A percentile compares a stretch with the other conserved stretches of the same genome.
phyloP scores from a whole-genome alignment of 2,888 invertebrate species.

The Eupithecia pulchellata region DNA sequence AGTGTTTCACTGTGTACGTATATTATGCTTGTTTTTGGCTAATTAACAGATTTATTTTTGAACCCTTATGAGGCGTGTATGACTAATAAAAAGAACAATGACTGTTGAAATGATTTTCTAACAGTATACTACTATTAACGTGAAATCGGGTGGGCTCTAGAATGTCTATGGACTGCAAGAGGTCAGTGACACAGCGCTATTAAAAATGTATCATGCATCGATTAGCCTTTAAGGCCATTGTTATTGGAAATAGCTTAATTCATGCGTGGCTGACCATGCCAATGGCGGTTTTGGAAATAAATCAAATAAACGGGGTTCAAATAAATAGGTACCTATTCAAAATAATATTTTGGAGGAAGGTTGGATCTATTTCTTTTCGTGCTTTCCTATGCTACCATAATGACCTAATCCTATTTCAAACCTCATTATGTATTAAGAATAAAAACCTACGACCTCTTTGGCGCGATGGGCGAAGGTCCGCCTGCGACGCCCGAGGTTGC shows the following conservation, averaged over 20 bases:
- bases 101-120: too few species aligned
- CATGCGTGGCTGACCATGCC: background rate
- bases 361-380: background rate
- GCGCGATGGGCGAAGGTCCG: too few species aligned
- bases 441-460: too few species aligned
- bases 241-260: conserved; percentile 30
- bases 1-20: background rate
- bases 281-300: background rate
- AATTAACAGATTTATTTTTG: background rate
- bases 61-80: background rate
- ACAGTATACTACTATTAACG: background rate
- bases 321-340: background rate
- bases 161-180: background rate
- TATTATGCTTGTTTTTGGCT: background rate
- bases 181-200: conserved; percentile 47
- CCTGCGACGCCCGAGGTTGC: too few species aligned
- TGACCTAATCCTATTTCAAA: too few species aligned
- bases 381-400: too few species aligned
- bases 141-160: background rate
- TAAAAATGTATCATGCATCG: conserved; percentile 54
- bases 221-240: conserved; percentile 46
- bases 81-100: background rate
- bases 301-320: background rate
- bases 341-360: background rate
- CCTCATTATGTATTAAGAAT: too few species aligned